A percentile compares a stretch with the other conserved stretches of the same genome.
Conservation (phyloP, 1,140 invertebrate genomes). For the Laupala kohalensis region DNA sequence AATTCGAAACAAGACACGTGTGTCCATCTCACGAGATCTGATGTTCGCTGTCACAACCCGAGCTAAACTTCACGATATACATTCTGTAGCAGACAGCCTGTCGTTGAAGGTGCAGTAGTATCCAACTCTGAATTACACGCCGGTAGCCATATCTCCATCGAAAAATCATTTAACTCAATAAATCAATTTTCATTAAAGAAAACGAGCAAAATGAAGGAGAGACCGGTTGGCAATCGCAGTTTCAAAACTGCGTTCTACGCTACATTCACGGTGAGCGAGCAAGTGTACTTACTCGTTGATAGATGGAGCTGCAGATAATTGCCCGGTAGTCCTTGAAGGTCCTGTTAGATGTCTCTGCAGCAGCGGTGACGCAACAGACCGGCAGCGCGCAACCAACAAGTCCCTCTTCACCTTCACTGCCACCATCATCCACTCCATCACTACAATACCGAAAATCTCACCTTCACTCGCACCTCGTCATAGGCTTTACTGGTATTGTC, state of each 20-base stretch:
- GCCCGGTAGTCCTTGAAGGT: background rate
- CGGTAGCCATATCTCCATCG: background rate
- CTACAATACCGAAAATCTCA: too few relatives aligned
- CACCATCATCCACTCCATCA: background rate
- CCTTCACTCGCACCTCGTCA: background rate
- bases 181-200: background rate
- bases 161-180: background rate
- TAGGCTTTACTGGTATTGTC: background rate
- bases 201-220: too few relatives aligned
- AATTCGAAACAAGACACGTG: too few relatives aligned
- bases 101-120: background rate
- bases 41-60: too few relatives aligned
- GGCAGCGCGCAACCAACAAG: too few relatives aligned
- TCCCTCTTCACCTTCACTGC: background rate
- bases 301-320: background rate
- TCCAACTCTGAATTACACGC: background rate
- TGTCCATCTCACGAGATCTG: too few relatives aligned
- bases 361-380: background rate
- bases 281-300: background rate
- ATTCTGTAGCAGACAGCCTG: too few relatives aligned
- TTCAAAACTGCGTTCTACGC: background rate
- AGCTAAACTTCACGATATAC: too few relatives aligned
- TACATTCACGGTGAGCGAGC: background rate
- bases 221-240: background rate
- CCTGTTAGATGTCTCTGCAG: background rate